Evolutionary conservation across 2,797 vertebrate genomes (phyloP).

Genomic region (Scolopax bukidnonensis): DNA sequence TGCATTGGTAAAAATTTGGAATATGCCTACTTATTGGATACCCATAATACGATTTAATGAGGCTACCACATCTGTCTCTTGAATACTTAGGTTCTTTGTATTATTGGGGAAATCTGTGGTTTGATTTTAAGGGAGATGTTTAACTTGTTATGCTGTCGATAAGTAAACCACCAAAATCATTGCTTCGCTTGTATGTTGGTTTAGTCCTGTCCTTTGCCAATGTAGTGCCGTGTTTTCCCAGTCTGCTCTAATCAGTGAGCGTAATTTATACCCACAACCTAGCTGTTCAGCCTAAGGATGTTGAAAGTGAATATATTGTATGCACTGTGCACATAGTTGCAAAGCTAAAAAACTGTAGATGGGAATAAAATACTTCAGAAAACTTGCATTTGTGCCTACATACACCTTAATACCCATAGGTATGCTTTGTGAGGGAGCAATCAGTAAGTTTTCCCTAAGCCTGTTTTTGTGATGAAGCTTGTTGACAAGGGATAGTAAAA

Average conservation of each 20-base stretch:
- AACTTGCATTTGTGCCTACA: fast-evolving
- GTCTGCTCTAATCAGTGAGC: neutral
- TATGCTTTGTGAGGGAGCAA: neutral
- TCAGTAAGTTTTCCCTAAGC: neutral
- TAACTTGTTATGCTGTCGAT: neutral
- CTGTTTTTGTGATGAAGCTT: neutral
- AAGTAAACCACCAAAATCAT: neutral
- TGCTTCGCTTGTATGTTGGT: neutral
- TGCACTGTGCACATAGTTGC: neutral
- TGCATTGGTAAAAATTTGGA: neutral
- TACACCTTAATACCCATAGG: fast-evolving
- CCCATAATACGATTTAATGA: neutral
- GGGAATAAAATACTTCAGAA: neutral
- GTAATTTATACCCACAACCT: neutral
- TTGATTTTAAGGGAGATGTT: neutral
- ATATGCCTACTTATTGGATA: neutral
- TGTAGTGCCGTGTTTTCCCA: neutral
- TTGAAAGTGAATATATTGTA: neutral
- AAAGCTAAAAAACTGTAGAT: neutral
- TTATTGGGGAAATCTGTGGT: neutral
- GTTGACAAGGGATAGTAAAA: neutral
- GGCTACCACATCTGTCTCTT: neutral
- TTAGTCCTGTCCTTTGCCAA: neutral
- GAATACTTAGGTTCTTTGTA: neutral
- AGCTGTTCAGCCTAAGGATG: neutral